Conservation (phyloP, 2,113 vertebrate species). For the Rallus limicola region DNA sequence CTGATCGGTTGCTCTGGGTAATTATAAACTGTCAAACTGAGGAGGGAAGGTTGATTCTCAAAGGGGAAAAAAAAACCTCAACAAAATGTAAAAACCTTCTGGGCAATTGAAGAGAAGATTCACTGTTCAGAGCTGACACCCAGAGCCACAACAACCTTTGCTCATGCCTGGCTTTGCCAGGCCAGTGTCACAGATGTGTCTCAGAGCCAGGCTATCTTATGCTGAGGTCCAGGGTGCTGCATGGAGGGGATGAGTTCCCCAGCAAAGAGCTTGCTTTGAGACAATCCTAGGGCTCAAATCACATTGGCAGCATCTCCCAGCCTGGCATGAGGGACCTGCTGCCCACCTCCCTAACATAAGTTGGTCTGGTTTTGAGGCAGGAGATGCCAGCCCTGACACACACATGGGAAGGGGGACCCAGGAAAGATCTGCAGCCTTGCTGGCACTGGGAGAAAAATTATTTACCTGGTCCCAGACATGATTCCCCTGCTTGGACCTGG, state of each 20-base stretch:
- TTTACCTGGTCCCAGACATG: neutral
- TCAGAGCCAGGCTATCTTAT: neutral
- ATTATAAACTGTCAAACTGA: constrained; percentile 29
- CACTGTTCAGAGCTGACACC: neutral
- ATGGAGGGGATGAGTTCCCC: neutral
- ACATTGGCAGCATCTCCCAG: neutral
- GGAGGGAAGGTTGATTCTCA: neutral
- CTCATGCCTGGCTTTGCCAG: neutral
- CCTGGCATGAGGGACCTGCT: neutral
- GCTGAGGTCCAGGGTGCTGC: neutral
- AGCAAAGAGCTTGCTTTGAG: neutral
- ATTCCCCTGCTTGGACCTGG: neutral
- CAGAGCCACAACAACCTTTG: neutral
- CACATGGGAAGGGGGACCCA: neutral
- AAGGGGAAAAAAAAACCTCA: neutral
- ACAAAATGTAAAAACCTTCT: neutral
- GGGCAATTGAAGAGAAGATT: neutral
- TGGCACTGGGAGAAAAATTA: neutral
- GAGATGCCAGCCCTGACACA: neutral
- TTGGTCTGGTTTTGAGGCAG: neutral
- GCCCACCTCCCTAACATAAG: neutral
- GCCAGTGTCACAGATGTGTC: rapidly evolving
- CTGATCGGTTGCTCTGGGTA: neutral
- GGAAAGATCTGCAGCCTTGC: neutral
- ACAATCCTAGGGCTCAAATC: neutral